phyloP scores from a whole-genome alignment of 2,888 invertebrate species.

The Lathronympha strigana region DNA sequence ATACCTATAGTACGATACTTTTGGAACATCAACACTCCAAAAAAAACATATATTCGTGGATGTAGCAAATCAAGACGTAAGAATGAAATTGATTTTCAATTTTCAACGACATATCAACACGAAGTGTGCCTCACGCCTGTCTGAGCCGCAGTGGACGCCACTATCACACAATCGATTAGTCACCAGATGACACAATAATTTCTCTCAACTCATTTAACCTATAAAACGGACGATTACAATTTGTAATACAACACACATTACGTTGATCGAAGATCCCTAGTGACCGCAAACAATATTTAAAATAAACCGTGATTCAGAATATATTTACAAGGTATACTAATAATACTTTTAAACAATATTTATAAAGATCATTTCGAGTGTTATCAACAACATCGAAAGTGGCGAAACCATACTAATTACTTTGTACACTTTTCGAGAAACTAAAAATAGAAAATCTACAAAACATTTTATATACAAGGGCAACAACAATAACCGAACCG shows the following conservation, averaged over 20 bases:
- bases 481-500: slow-evolving; percentile 77
- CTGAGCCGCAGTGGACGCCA: not conserved
- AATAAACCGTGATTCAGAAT: slow-evolving; percentile 69
- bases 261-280: slow-evolving; percentile 36
- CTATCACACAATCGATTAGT: slow-evolving; percentile 17
- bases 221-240: slow-evolving; percentile 25
- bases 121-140: not conserved
- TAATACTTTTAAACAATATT: slow-evolving; percentile 84
- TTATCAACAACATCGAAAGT: slow-evolving; percentile 64
- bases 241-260: slow-evolving; percentile 26
- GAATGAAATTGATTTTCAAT: not conserved
- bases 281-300: slow-evolving; percentile 52
- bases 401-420: slow-evolving; percentile 70
- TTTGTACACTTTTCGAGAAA: slow-evolving; percentile 79
- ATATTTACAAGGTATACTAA: slow-evolving; percentile 80
- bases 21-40: not conserved
- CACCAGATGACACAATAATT: slow-evolving; percentile 27
- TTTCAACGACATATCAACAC: not conserved
- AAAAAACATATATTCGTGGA: not conserved
- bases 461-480: slow-evolving; percentile 79
- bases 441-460: slow-evolving; percentile 81
- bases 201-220: slow-evolving; percentile 13
- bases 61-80: not conserved
- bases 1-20: not conserved
- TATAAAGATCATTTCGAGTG: slow-evolving; percentile 70